Conservation (phyloP, 2,113 vertebrate genomes). For the Pelecanoides urinatrix region DNA sequence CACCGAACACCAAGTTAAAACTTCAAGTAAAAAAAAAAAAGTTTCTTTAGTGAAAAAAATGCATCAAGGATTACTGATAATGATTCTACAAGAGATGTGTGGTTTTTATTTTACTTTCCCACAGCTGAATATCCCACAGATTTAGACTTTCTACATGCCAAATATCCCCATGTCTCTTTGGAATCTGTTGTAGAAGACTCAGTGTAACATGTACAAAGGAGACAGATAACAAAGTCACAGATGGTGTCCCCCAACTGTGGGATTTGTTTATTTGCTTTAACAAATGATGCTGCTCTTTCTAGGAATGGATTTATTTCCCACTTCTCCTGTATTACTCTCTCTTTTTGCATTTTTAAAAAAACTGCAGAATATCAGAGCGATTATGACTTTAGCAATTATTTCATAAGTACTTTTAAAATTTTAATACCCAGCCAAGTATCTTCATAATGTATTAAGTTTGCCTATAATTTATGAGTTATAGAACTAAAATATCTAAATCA, state of each 20-base stretch:
- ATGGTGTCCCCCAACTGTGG: background rate
- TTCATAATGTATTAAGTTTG: constrained; percentile 37
- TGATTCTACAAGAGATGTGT: background rate
- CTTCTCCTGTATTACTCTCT: background rate
- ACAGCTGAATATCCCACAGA: background rate
- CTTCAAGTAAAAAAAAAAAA: background rate
- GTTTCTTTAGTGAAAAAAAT: background rate
- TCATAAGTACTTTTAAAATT: constrained; percentile 26
- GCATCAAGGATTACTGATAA: background rate
- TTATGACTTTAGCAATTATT: constrained; percentile 11
- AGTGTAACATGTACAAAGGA: background rate
- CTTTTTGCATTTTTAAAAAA: background rate
- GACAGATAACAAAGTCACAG: background rate
- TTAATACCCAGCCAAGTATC: constrained; percentile 41
- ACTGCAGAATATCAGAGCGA: background rate
- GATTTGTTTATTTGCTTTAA: background rate
- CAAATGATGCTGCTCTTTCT: background rate
- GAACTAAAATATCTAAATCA: constrained; percentile 63
- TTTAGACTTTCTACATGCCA: background rate
- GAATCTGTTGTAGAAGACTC: background rate
- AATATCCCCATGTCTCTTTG: background rate
- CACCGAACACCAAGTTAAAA: background rate
- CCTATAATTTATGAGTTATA: constrained; percentile 14
- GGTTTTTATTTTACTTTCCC: background rate
- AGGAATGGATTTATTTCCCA: background rate